Evolutionary conservation across 2,888 invertebrate genomes (phyloP), one percentile per base, ranked within the genome.

Genomic region (Polia nebulosa): DNA sequence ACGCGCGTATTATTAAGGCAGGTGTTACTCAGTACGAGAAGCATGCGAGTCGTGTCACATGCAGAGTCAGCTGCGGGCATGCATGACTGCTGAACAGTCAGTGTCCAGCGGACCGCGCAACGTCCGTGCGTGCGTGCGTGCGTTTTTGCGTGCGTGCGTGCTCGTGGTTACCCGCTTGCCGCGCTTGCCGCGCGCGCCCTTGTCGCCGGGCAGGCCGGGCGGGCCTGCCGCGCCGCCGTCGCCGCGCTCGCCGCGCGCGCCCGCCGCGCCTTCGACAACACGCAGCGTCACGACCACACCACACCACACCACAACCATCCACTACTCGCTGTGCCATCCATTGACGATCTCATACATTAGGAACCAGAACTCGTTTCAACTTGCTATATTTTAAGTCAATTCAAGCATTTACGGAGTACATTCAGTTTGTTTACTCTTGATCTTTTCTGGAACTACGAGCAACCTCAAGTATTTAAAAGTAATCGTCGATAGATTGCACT

Each of bases 101-200:
- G n/a, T n/a, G n/a, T n/a, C n/a, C n/a, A n/a, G n/a, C n/a, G n/a
- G n/a, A n/a, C n/a, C n/a, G n/a, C n/a, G n/a, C n/a, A n/a, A n/a
- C n/a, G n/a, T n/a, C n/a, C n/a, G n/a, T n/a, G n/a, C n/a, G n/a
- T n/a, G n/a, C n/a, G n/a, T n/a, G n/a, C n/a, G n/a, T n/a, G n/a
- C n/a, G n/a, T n/a, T n/a, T n/a, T n/a, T 63, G 57, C 56, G n/a
- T 4, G 36, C n/a, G 53, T 47, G 11, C 51, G 45, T 57, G 49
- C 45, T 44, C 45, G 65, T 65, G 78, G 83, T 97, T 98, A 98
- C 99, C 98, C 98, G 97, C 96, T 98, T 98, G 96, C 99, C 99
- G 95, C 98, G 97, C 93, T 98, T 98, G 92, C 99, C 99, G 91
- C 99, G 97, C 85, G 97, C 96, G 91, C 99, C 99, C 94, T 98